Evolutionary conservation across 2,113 vertebrate species (phyloP), one percentile per base, ranked within the genome.

Genomic region (Macaca fascicularis): DNA sequence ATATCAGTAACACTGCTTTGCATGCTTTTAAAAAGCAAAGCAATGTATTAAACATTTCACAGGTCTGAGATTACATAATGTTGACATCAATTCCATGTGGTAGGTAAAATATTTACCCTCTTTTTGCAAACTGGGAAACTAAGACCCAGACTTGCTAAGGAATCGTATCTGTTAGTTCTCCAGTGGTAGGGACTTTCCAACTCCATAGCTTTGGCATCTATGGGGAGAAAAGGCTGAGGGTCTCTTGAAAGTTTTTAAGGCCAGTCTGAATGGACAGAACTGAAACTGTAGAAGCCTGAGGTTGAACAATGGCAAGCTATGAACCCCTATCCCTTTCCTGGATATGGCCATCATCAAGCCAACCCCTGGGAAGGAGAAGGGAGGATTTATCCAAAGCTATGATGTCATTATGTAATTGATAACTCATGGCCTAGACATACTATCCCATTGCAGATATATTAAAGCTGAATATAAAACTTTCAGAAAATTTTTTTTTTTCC

Each of bases 101-200:
- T 48, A 90, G 19, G 13, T 35, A 83, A 55, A 75, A 74, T 55
- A 78, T 55, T 59, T 89, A 48, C 43, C 20, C 7, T 52, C 19
- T 87, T 86, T n/a, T 95, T 72, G 23, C 16, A 25, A 90, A 52
- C 30, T 25, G 87, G 38, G 8, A 87, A 55, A 67, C 25, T n/a
- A 16, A 57, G 16, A 88, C 43, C 78, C 22, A 38, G 32, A 43
- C 13, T 48, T 74, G 50, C 78, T 95, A 72, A 82, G 20, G 45
- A 23, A 82, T 38, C 40, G 2, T 61, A 81, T 76, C 5, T 61
- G 1, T 55, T 82, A 61, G 38, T 8, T 7, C 8, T 87, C 1
- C 23, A 30, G n/a, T 25, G 20, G 10, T 40, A 81, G 30, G 23
- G 8, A 0, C 2, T 50, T 25, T 12, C 45, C 10, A 82, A 48